phyloP scores from a whole-genome alignment of 2,888 invertebrate genomes.

The Thyatira batis region DNA sequence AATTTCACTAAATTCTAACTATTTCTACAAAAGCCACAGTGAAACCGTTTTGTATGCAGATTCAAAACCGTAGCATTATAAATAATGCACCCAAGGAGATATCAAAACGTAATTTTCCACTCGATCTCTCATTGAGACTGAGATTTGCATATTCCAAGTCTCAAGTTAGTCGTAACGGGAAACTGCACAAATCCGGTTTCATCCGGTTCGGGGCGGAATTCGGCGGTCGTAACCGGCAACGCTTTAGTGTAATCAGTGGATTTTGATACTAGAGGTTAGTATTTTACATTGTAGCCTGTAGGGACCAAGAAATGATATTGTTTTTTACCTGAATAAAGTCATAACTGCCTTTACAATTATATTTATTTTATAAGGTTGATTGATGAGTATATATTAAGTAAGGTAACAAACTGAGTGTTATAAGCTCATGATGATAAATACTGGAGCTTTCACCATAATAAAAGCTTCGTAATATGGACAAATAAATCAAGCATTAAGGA shows the following conservation, averaged over 20 bases:
- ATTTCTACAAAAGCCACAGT: too few species aligned
- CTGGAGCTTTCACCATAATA: too few species aligned
- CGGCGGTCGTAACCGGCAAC: conserved; percentile 12
- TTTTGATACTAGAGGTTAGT: neutral
- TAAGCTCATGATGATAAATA: neutral
- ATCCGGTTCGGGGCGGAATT: conserved; percentile 44
- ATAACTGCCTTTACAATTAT: too few species aligned
- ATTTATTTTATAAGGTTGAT: too few species aligned
- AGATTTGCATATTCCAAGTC: conserved; percentile 47
- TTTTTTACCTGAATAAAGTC: too few species aligned
- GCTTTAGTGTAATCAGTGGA: neutral
- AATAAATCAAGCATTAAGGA: neutral
- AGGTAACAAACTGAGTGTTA: too few species aligned
- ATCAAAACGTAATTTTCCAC: conserved; percentile 30
- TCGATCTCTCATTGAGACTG: conserved; percentile 41
- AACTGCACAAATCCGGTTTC: conserved; percentile 57
- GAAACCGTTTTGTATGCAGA: neutral
- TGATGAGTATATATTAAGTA: too few species aligned
- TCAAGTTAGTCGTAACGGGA: conserved; percentile 33
- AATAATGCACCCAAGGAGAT: conserved; percentile 16
- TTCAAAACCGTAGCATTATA: conserved; percentile 8
- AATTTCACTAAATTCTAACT: neutral
- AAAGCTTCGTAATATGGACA: neutral
- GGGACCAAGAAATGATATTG: too few species aligned
- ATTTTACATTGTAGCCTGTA: neutral